A percentile compares a stretch with the other conserved stretches of the same genome.
These are phyloP conservation scores for Platichthys stellatus DNA, from an alignment of 2,113 vertebrate genomes.

Conservation along the genomic window DNA sequence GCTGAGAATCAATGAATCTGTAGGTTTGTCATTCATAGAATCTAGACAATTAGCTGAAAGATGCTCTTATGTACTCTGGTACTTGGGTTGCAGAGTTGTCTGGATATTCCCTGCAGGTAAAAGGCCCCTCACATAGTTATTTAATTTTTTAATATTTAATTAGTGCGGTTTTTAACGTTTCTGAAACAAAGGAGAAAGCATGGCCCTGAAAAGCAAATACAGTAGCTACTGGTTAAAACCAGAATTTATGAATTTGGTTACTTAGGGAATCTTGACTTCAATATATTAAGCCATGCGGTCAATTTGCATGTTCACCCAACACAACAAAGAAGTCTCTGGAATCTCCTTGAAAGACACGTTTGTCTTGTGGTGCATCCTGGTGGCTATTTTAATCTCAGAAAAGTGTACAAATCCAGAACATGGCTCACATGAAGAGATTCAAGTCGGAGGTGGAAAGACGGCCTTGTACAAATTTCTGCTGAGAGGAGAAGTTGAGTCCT, in stretches of 20 bases:
- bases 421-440: constrained; percentile 8
- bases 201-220: not conserved
- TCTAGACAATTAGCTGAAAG: too few species aligned
- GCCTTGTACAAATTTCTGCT: not conserved
- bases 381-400: constrained; percentile 4
- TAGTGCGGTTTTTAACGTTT: too few species aligned
- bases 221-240: not conserved
- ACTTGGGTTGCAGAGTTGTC: not conserved
- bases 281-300: not conserved
- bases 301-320: not conserved
- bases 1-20: too few species aligned
- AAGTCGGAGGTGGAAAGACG: not conserved
- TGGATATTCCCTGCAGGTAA: not conserved
- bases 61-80: too few species aligned
- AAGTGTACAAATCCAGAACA: not conserved
- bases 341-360: not conserved
- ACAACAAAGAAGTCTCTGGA: not conserved
- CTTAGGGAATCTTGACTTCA: not conserved
- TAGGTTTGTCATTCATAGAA: too few species aligned
- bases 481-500: constrained; percentile 10
- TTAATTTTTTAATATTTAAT: not conserved
- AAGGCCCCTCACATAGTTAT: not conserved
- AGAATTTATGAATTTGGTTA: not conserved
- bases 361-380: constrained; percentile 6
- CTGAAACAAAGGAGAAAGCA: not conserved